Evolutionary conservation across 2,113 vertebrate genomes (phyloP).

Genomic region (Megatriorchis doriae): DNA sequence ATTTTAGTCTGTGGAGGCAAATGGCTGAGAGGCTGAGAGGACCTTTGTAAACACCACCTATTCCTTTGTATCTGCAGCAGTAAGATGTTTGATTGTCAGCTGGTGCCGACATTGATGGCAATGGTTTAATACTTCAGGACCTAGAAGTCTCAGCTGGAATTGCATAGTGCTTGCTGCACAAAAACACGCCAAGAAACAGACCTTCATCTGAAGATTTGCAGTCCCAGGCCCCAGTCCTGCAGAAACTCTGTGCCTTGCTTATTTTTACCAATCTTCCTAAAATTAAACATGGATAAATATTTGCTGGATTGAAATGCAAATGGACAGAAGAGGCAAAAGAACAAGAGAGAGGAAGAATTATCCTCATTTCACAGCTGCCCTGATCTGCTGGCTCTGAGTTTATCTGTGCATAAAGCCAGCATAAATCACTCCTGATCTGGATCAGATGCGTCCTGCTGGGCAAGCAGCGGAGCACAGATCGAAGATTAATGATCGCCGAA

Average conservation of each 20-base stretch:
- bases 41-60: neutral
- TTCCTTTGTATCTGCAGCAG: neutral
- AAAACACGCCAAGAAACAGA: neutral
- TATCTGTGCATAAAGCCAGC: neutral
- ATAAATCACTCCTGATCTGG: constrained; percentile 48
- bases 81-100: neutral
- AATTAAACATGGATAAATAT: neutral
- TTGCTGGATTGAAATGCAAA: neutral
- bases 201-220: neutral
- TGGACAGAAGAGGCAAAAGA: neutral
- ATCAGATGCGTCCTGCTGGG: constrained; percentile 57
- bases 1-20: neutral
- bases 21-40: neutral
- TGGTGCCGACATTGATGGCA: neutral
- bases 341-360: neutral
- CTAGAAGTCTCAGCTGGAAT: neutral
- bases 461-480: constrained; percentile 18
- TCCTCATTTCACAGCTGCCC: neutral
- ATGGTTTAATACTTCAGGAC: neutral
- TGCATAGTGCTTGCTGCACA: neutral
- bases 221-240: neutral
- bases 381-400: neutral
- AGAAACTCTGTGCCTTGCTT: neutral
- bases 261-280: neutral
- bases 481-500: constrained; percentile 23